Evolutionary conservation across 30 jellyfish, hydroid and myxozoan species (phyloP).

Genomic region (Chrysaora quinquecirrha): DNA sequence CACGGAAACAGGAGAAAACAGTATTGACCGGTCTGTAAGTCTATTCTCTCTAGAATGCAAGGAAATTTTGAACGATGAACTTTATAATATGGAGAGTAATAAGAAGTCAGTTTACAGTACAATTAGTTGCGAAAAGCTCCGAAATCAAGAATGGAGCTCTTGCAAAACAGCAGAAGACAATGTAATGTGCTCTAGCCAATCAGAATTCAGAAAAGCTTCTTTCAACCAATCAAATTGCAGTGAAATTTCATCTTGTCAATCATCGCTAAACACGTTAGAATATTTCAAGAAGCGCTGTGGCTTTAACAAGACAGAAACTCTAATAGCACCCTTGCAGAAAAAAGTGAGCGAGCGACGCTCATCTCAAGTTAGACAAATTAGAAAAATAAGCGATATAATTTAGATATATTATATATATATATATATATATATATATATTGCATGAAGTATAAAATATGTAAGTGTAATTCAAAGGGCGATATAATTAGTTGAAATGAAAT

Average conservation of each 20-base stretch:
- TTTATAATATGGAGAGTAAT: background rate
- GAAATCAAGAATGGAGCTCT: background rate
- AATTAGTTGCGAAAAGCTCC: background rate
- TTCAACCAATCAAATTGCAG: background rate
- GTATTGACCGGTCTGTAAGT: background rate
- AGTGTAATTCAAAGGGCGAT: too few relatives aligned
- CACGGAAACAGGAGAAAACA: background rate
- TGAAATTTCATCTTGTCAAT: background rate
- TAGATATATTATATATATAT: too few relatives aligned
- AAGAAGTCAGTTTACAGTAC: background rate
- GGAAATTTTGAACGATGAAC: background rate
- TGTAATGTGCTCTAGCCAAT: background rate
- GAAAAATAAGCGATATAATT: constrained; percentile 17
- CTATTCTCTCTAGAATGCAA: background rate
- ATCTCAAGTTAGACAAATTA: constrained; percentile 34
- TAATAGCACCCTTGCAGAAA: constrained; percentile 39
- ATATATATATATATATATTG: too few relatives aligned
- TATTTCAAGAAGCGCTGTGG: too few relatives aligned
- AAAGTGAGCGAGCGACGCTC: constrained; percentile 33
- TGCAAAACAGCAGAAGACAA: background rate
- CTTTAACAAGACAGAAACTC: background rate
- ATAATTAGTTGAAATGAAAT: too few relatives aligned
- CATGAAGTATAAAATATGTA: too few relatives aligned
- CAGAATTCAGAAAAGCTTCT: background rate
- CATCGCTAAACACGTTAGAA: background rate